Percentiles rank a stretch among this genome's conserved stretches.
These are phyloP conservation scores for Arizona elegans DNA, from an alignment of 2,113 vertebrate species.

Conservation along the genomic window DNA sequence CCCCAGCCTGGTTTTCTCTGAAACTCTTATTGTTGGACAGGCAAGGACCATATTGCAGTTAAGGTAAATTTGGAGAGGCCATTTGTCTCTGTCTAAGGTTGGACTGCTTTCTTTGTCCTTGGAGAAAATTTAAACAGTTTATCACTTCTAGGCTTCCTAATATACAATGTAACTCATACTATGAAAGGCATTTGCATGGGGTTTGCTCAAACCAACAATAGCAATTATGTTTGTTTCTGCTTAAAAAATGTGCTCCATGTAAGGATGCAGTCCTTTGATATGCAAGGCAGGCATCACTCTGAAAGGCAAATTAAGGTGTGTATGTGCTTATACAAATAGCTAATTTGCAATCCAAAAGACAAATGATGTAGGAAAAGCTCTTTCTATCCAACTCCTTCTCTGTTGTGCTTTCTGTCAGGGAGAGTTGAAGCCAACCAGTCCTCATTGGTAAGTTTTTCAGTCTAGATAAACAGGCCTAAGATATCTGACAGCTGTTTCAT, in stretches of 20 bases:
- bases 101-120: neutral
- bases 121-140: too few relatives aligned
- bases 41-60: neutral
- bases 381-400: neutral
- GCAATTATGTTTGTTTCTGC: neutral
- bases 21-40: neutral
- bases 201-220: slow-evolving; percentile 9
- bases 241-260: neutral
- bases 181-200: neutral
- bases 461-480: slow-evolving; percentile 70
- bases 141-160: neutral
- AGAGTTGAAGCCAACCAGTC: slow-evolving; percentile 57
- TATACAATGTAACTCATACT: neutral
- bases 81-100: neutral
- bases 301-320: neutral
- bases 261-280: neutral
- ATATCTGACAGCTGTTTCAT: slow-evolving; percentile 83
- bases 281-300: neutral
- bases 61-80: neutral
- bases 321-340: slow-evolving; percentile 43
- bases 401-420: slow-evolving; percentile 44
- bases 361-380: slow-evolving; percentile 47
- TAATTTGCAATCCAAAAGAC: slow-evolving; percentile 52
- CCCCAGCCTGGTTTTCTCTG: neutral
- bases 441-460: slow-evolving; percentile 66